These are phyloP conservation scores for Lanius ludovicianus DNA, from an alignment of 2,113 vertebrate genomes.

Conservation along the genomic window DNA sequence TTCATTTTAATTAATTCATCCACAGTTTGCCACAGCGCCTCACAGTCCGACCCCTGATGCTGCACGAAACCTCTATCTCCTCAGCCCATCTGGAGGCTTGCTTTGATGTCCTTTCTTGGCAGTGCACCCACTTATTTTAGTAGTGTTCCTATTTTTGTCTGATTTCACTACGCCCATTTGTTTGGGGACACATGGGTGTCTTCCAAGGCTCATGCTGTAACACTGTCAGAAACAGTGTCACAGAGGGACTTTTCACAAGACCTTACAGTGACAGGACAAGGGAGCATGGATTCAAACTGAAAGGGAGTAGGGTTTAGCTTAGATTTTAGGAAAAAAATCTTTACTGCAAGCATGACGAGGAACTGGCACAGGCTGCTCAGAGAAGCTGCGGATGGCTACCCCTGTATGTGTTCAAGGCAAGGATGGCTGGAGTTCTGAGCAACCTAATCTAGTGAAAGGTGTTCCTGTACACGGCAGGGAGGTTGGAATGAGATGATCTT, in stretches of 20 bases:
- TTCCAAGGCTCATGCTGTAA: background rate
- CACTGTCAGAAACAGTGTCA: background rate
- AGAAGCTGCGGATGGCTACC: background rate
- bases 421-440: background rate
- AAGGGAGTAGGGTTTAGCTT: background rate
- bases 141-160: slow-evolving; percentile 14
- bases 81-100: slow-evolving; percentile 32
- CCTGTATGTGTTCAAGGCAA: background rate
- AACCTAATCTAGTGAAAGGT: background rate
- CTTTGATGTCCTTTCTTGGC: slow-evolving; percentile 56
- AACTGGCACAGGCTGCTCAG: background rate
- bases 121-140: background rate
- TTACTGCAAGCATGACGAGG: background rate
- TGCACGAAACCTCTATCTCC: background rate
- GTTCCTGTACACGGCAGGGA: background rate
- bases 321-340: background rate
- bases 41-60: background rate
- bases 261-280: background rate
- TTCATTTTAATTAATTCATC: background rate
- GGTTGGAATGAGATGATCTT: background rate
- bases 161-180: background rate
- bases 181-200: background rate
- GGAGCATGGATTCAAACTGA: background rate
- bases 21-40: background rate
- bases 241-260: background rate